Conservation (phyloP, 2,888 invertebrate species). For the Lithophane semibrunnea region DNA sequence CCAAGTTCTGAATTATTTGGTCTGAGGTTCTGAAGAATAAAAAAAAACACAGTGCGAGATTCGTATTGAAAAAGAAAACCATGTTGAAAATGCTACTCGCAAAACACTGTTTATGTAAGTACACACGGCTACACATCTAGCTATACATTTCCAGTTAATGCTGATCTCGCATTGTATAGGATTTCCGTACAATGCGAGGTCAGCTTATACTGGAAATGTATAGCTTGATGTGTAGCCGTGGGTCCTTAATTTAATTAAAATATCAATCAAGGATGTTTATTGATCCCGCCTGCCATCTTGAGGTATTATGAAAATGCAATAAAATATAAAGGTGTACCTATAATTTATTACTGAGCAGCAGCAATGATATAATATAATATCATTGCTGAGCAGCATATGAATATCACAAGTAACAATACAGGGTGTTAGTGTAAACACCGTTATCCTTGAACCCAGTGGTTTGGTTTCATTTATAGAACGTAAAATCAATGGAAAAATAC, state of each 20-base stretch:
- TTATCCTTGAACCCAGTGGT: too few relatives aligned
- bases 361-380: too few relatives aligned
- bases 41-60: not conserved
- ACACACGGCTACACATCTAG: too few relatives aligned
- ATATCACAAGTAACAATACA: not conserved
- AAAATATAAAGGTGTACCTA: not conserved
- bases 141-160: too few relatives aligned
- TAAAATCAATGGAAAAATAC: too few relatives aligned
- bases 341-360: not conserved
- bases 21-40: not conserved
- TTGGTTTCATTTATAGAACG: too few relatives aligned
- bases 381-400: not conserved
- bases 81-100: not conserved
- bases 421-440: too few relatives aligned
- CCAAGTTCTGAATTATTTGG: not conserved
- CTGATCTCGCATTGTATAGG: too few relatives aligned
- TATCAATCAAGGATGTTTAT: not conserved
- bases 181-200: too few relatives aligned
- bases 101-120: not conserved
- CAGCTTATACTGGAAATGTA: too few relatives aligned
- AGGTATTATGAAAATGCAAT: not conserved
- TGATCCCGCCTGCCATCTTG: too few relatives aligned
- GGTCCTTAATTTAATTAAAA: not conserved
- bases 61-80: not conserved
- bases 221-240: too few relatives aligned